Conservation (phyloP, 1,140 invertebrate genomes). For the Aphelenchoides avenae region DNA sequence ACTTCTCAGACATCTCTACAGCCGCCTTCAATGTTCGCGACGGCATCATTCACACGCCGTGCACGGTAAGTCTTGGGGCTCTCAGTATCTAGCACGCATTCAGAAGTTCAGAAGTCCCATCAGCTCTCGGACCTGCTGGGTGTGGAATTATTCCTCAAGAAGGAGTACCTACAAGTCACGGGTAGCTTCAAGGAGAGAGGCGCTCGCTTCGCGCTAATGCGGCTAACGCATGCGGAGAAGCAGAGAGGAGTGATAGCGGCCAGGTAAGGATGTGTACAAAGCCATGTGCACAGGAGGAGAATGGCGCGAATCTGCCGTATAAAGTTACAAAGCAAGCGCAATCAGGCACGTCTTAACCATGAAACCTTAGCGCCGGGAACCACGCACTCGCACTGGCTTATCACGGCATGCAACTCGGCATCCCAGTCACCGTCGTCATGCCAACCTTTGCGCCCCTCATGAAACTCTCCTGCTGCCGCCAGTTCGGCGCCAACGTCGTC, state of each 20-base stretch:
- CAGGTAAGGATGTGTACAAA: constrained; percentile 65
- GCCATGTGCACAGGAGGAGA: too few relatives aligned
- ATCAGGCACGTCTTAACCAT: too few relatives aligned
- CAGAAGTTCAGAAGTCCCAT: constrained; percentile 42
- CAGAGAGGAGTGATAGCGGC: constrained; percentile 80
- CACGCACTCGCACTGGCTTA: constrained; percentile 82
- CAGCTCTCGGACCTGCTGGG: constrained; percentile 70
- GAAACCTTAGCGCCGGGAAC: constrained; percentile 75
- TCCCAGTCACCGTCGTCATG: constrained; percentile 88
- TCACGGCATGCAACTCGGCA: constrained; percentile 74
- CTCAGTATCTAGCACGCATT: too few relatives aligned
- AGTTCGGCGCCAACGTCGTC: constrained; percentile 77
- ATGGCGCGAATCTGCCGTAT: too few relatives aligned
- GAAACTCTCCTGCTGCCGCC: constrained; percentile 81
- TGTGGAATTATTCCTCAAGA: constrained; percentile 84
- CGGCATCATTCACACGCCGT: constrained; percentile 75
- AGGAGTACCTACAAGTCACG: too few relatives aligned
- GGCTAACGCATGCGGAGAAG: constrained; percentile 70
- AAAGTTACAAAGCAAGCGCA: too few relatives aligned
- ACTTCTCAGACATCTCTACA: constrained; percentile 81
- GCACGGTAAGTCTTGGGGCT: too few relatives aligned
- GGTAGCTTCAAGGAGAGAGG: constrained; percentile 89
- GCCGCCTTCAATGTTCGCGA: constrained; percentile 80
- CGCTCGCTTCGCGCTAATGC: constrained; percentile 75
- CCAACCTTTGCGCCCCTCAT: constrained; percentile 82